phyloP scores from a whole-genome alignment of 2,888 invertebrate genomes.

The Galeruca laticollis region DNA sequence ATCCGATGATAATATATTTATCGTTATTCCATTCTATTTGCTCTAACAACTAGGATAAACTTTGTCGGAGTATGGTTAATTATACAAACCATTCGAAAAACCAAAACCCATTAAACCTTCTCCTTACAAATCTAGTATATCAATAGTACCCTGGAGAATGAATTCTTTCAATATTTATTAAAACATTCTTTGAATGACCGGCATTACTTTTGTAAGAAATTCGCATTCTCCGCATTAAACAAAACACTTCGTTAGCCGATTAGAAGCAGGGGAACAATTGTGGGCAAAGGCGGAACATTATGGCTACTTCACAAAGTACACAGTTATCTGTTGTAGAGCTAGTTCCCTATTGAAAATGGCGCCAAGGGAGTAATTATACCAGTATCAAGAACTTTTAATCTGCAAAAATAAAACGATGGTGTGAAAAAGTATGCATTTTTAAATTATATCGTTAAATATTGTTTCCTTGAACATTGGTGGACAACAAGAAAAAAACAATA shows the following conservation, averaged over 20 bases:
- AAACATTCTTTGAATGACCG: conserved; percentile 32
- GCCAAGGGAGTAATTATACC: conserved; percentile 6
- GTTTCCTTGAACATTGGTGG: too few species aligned
- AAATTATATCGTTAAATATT: too few species aligned
- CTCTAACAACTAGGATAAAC: background rate
- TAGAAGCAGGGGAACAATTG: conserved; percentile 40
- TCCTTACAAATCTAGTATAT: conserved; percentile 18
- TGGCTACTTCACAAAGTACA: conserved; percentile 9
- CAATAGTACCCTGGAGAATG: conserved; percentile 22
- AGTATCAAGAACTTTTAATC: conserved; percentile 6
- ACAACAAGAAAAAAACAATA: too few species aligned
- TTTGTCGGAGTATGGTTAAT: conserved; percentile 1
- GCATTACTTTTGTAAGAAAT: conserved; percentile 29
- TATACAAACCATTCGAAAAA: conserved; percentile 1
- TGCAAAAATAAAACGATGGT: conserved; percentile 2
- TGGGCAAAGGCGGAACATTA: conserved; percentile 33
- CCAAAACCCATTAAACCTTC: background rate
- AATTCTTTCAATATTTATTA: conserved; percentile 30
- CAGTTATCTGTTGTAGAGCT: conserved; percentile 11
- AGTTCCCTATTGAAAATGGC: conserved; percentile 13
- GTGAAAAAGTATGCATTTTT: conserved; percentile 8
- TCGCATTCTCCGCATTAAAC: conserved; percentile 36
- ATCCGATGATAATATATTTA: background rate
- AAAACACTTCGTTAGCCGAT: conserved; percentile 42
- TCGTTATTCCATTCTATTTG: conserved; percentile 5